A percentile compares a stretch with the other conserved stretches of the same genome.
Conservation (phyloP, 1,140 invertebrate species). For the Mamestra configurata region DNA sequence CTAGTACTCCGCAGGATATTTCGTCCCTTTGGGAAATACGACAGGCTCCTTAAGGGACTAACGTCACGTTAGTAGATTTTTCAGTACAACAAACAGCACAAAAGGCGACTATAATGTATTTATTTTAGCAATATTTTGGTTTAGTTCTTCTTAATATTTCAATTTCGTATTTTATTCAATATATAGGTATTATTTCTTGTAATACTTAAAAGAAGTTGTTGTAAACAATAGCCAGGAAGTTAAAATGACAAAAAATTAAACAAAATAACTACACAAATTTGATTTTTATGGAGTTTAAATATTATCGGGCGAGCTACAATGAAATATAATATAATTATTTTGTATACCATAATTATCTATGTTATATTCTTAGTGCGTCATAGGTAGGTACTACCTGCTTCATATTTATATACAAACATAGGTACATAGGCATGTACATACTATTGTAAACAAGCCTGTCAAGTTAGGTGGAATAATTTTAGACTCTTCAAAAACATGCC, state of each 20-base stretch:
- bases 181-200: neutral
- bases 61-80: conserved; percentile 13
- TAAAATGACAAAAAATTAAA: no score
- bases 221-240: no score
- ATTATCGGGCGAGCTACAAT: no score
- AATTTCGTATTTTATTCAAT: no score
- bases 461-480: neutral
- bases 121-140: neutral
- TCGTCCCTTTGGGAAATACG: conserved; percentile 88
- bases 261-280: no score
- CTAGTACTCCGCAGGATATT: conserved; percentile 88
- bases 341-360: no score
- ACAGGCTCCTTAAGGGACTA: conserved; percentile 71
- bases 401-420: neutral
- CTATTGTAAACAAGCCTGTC: neutral
- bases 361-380: no score
- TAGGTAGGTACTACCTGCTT: no score
- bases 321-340: no score
- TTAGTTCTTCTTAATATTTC: neutral
- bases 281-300: no score
- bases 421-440: neutral
- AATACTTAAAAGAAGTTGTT: no score
- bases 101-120: neutral
- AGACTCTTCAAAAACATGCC: conserved; percentile 46
- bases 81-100: neutral